Evolutionary conservation across 2,888 invertebrate genomes (phyloP).

Genomic region (Carpatolechia fugitivella): DNA sequence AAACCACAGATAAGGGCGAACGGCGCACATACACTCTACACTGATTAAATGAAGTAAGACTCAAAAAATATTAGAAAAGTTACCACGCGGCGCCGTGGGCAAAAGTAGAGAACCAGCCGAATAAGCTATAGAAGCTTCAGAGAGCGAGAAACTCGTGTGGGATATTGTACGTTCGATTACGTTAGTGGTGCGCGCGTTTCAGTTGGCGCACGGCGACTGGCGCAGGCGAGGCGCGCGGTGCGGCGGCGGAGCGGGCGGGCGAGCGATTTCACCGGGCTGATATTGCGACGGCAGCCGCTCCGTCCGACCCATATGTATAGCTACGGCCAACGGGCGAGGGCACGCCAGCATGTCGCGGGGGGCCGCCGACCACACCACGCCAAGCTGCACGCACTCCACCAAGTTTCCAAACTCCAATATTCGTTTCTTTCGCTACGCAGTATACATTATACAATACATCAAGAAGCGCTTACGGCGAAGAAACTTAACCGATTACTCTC

Average conservation of each 20-base stretch:
- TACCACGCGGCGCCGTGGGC: conserved; percentile 40
- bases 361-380: conserved; percentile 43
- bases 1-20: conserved; percentile 58
- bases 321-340: conserved; percentile 59
- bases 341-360: conserved; percentile 47
- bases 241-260: conserved; percentile 71
- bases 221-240: conserved; percentile 75
- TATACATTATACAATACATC: conserved; percentile 10
- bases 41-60: conserved; percentile 34
- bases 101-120: conserved; percentile 44
- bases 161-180: conserved; percentile 70
- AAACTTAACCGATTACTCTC: too few relatives aligned
- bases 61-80: conserved; percentile 35
- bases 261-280: conserved; percentile 79
- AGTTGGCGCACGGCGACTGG: conserved; percentile 79
- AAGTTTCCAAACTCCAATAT: conserved; percentile 9
- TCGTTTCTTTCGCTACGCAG: conserved; percentile 2
- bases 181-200: conserved; percentile 78
- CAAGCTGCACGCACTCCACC: conserved; percentile 55
- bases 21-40: conserved; percentile 58
- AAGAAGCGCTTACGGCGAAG: too few relatives aligned
- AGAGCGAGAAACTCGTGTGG: conserved; percentile 57
- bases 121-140: conserved; percentile 47
- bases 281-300: conserved; percentile 72
- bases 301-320: conserved; percentile 72